Evolutionary conservation across 2,888 invertebrate genomes (phyloP), one percentile per base, ranked within the genome.

Genomic region (Acholoe squamosa): DNA sequence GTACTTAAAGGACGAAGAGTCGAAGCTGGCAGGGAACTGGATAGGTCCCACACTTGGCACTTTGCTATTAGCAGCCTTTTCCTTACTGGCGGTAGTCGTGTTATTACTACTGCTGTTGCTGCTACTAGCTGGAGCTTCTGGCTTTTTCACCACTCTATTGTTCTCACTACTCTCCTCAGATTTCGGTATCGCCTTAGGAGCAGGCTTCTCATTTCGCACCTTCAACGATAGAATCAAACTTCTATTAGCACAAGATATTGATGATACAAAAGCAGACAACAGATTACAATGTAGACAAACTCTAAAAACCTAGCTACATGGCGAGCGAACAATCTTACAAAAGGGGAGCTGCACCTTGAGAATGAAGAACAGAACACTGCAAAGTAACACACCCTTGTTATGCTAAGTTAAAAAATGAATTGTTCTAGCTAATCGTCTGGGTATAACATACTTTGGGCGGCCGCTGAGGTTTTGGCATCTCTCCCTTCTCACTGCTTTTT

Each of bases 11-110:
- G 94, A 92, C 10, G 94, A 92, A 51, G 94, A 94, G 91, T 95
- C 94, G 92, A 95, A 95, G 92, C 94, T 95, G n/a, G 95, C 93
- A 19, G 95, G 95, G 91, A 95, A 93, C 92, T 95, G 95, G 89
- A 95, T 95, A 0, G 95, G 95, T 3, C 19, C 92, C 0, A 92
- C 90, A 43, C 5, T 34, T n/a, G 33, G 86, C 88, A 31, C 28
- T 34, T 61, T 76, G n/a, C 25, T 25, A 25, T 34, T 80, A 43
- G 89, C n/a, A 52, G 89, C n/a, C 43, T 90, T 90, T 14, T 56
- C 90, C 54, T 67, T 90, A 34, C 28, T 52, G 56, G 33, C 52
- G n/a, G 19, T 34, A 22, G 43, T 43, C 22, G 84, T 90, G 16
- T 28, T 86, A 19, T 67, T 90, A 34, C 28, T 52, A 33, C 31